Conservation (phyloP, 1,140 invertebrate genomes). For the Cotesia chilonis region DNA sequence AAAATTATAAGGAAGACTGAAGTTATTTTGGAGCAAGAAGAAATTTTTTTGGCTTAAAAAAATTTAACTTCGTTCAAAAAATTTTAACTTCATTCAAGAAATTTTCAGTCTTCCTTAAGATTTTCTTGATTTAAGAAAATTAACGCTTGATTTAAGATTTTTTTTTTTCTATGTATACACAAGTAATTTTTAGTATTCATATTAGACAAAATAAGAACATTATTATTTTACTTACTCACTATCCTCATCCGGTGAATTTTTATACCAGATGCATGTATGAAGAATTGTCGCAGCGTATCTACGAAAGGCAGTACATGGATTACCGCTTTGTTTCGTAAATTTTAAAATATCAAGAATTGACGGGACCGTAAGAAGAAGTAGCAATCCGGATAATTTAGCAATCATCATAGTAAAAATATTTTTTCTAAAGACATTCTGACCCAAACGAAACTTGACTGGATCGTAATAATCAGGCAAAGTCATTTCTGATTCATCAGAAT, state of each 20-base stretch:
- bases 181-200: not conserved
- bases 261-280: slow-evolving; percentile 80
- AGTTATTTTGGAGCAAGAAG: too few species aligned
- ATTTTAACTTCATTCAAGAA: too few species aligned
- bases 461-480: slow-evolving; percentile 58
- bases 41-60: too few species aligned
- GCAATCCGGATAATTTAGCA: slow-evolving; percentile 74
- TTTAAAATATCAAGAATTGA: slow-evolving; percentile 74
- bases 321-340: slow-evolving; percentile 74
- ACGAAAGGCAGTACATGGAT: slow-evolving; percentile 73
- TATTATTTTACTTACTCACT: slow-evolving; percentile 62
- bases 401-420: slow-evolving; percentile 75
- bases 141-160: too few species aligned
- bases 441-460: slow-evolving; percentile 65
- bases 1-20: too few species aligned
- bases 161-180: too few species aligned
- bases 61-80: too few species aligned
- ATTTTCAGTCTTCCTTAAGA: too few species aligned
- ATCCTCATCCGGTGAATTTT: slow-evolving; percentile 68
- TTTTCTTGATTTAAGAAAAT: too few species aligned
- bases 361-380: slow-evolving; percentile 74
- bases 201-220: not conserved
- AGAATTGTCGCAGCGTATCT: slow-evolving; percentile 75
- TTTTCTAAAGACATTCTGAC: slow-evolving; percentile 72
- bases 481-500: slow-evolving; percentile 36